Evolutionary conservation across 2,888 invertebrate genomes (phyloP).

Genomic region (Chaetoderma sp.): DNA sequence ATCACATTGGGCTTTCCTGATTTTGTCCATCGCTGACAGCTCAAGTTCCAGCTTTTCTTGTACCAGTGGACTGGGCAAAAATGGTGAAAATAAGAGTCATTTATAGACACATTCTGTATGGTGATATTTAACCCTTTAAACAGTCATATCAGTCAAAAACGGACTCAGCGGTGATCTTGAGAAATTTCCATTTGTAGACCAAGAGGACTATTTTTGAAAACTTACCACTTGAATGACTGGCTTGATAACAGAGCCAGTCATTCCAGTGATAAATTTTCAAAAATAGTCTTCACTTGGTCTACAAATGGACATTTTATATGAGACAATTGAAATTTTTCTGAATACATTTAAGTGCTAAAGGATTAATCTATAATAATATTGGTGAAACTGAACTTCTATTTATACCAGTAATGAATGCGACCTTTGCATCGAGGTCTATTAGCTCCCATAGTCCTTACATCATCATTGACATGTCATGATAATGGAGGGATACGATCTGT

Average conservation of each 20-base stretch:
- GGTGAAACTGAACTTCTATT: not conserved
- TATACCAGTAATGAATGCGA: not conserved
- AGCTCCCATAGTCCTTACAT: not conserved
- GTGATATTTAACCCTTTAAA: not conserved
- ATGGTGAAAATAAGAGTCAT: not conserved
- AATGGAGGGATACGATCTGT: too few species aligned
- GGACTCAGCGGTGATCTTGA: too few species aligned
- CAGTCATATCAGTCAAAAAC: too few species aligned
- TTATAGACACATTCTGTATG: not conserved
- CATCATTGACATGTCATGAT: not conserved
- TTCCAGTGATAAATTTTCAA: too few species aligned
- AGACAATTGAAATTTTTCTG: too few species aligned
- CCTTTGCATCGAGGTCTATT: not conserved
- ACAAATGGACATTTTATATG: too few species aligned
- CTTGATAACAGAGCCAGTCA: too few species aligned
- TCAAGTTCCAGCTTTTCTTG: constrained; percentile 66
- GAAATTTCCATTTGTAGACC: too few species aligned
- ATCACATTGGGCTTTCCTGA: constrained; percentile 62
- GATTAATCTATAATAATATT: not conserved
- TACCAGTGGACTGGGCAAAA: constrained; percentile 60
- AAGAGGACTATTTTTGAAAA: too few species aligned
- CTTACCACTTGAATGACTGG: too few species aligned
- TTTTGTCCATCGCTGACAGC: constrained; percentile 63
- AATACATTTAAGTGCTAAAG: too few species aligned
- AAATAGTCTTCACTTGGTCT: too few species aligned